Evolutionary conservation across 2,797 vertebrate species (phyloP).

Genomic region (Diceros bicornis): DNA sequence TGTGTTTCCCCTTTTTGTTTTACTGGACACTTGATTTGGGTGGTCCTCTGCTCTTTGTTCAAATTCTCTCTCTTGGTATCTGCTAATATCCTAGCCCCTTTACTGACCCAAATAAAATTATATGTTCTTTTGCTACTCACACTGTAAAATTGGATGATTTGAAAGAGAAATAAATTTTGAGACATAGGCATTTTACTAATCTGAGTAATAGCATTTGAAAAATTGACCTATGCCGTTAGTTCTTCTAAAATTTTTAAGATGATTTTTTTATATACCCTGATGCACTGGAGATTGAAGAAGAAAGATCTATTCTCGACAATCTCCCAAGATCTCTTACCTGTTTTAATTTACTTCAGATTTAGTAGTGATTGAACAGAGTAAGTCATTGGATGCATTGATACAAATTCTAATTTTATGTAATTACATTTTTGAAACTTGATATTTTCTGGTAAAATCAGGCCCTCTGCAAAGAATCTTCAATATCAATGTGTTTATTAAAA

Average conservation of each 20-base stretch:
- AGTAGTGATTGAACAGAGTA: slow-evolving; percentile 50
- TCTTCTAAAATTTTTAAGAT: slow-evolving; percentile 53
- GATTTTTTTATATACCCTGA: background rate
- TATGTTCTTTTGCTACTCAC: slow-evolving; percentile 21
- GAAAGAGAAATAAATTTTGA: slow-evolving; percentile 58
- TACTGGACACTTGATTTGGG: slow-evolving; percentile 52
- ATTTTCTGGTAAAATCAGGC: slow-evolving; percentile 34
- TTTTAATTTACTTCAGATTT: slow-evolving; percentile 75
- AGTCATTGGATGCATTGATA: slow-evolving; percentile 29
- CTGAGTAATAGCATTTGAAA: slow-evolving; percentile 63
- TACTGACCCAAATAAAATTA: slow-evolving; percentile 58
- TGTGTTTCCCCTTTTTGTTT: slow-evolving; percentile 22
- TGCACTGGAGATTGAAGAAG: slow-evolving; percentile 38
- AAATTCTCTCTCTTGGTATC: slow-evolving; percentile 18
- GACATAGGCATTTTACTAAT: slow-evolving; percentile 45
- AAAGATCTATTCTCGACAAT: slow-evolving; percentile 57
- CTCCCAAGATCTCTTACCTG: slow-evolving; percentile 52
- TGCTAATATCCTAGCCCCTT: slow-evolving; percentile 44
- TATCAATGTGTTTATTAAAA: slow-evolving; percentile 70
- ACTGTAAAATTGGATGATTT: slow-evolving; percentile 40
- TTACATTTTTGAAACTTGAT: slow-evolving; percentile 62
- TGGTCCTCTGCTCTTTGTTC: slow-evolving; percentile 33
- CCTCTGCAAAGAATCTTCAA: slow-evolving; percentile 54
- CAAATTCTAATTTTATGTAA: slow-evolving; percentile 65
- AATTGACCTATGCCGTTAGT: slow-evolving; percentile 48